Base-by-base conservation (phyloP, 2,797 vertebrate species). In the Lacerta bilineata region DNA sequence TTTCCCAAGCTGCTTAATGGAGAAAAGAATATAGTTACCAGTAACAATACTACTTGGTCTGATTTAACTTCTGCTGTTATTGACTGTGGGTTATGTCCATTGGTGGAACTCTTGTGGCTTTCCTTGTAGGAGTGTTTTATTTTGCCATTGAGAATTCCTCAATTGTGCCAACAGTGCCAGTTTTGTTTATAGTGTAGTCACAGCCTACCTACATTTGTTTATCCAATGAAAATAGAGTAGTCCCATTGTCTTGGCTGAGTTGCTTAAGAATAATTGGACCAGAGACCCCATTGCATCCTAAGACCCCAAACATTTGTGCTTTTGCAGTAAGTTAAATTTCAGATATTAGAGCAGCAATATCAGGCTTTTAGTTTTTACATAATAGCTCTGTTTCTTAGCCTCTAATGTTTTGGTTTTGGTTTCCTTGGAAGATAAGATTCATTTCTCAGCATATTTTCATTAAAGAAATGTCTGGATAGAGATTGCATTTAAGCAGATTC, bases 401-500 rank as follows among this genome's bases (percentile, higher is more conserved):
- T 9, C 27, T 23, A 80, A 74, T 50, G 36, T 68, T 85, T 72
- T 59, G 8, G 4, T 36, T 77, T 11, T 55, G 7, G 3, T 39
- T 78, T 13, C 27, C 41, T 76, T 41, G 68, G 74, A 79, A 81
- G 3, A 27, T 68, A 68, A 75, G 41, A 39, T 68, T 81, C 36
- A 23, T 83, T 55, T 88, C 59, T 84, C 27, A 83, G 66, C 25
- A 41, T 33, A 59, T 46, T 25, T 88, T 78, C 66, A 55, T 81
- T 86, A 69, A 72, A 79, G 11, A 84, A 81, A 80, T 17, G 50
- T 0, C 4, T 23, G 82, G 88, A 91, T 78, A 83, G 88, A 91
- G 61, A 10, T 39, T 15, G 13, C 8, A 55, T 81, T 85, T 77
- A n/a, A 82, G 33, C 61, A 85, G 27, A 90, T 94, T 89, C 92